A percentile compares a stretch with the other conserved stretches of the same genome.
phyloP scores from a whole-genome alignment of 2,113 vertebrate species.

The Balaeniceps rex region DNA sequence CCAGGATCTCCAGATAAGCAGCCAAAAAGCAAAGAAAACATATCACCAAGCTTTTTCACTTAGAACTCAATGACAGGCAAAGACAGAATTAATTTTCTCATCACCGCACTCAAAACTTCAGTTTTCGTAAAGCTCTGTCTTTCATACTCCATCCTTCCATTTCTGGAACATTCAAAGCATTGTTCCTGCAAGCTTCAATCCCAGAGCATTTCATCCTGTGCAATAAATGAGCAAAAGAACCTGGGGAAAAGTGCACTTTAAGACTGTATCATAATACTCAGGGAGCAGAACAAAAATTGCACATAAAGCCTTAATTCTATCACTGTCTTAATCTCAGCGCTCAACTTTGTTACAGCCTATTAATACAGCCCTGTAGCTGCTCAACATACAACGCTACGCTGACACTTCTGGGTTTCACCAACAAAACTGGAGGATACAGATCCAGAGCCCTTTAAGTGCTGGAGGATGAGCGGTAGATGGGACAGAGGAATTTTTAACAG shows the following conservation, averaged over 20 bases:
- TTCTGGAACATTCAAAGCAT: neutral
- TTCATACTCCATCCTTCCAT: neutral
- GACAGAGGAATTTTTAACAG: neutral
- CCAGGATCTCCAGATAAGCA: neutral
- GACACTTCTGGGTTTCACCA: neutral
- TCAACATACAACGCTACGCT: neutral
- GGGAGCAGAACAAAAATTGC: neutral
- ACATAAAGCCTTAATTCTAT: neutral
- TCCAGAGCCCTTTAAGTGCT: neutral
- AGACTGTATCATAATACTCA: neutral
- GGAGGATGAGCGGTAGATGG: neutral
- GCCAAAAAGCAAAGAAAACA: neutral
- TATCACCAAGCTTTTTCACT: neutral
- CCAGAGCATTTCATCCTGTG: neutral
- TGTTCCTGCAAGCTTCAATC: neutral
- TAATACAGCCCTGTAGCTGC: neutral
- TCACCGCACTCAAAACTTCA: neutral
- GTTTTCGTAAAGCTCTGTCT: neutral
- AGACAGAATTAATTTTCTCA: neutral
- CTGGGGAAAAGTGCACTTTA: neutral
- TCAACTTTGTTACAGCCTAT: neutral
- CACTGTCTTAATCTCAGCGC: neutral
- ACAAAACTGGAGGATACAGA: neutral
- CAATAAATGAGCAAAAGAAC: neutral
- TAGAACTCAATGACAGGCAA: neutral